Percentiles rank a stretch among this genome's conserved stretches.
Conservation (phyloP, 2,797 vertebrate species). For the Typhlichthys eigenmanni region DNA sequence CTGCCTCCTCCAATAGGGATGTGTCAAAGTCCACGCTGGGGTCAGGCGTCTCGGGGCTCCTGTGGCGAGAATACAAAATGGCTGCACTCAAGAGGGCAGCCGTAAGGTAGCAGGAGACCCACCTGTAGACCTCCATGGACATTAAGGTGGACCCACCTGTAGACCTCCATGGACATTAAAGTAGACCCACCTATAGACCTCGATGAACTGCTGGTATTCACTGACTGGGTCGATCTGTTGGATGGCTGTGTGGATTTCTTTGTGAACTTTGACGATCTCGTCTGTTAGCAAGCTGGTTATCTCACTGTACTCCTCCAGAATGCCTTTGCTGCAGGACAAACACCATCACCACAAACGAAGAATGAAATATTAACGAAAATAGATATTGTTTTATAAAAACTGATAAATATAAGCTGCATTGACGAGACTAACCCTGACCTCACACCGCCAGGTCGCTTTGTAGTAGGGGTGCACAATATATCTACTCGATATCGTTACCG, state of each 20-base stretch:
- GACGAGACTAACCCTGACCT: too few species aligned
- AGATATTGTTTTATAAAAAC: too few species aligned
- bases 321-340: slow-evolving; percentile 81
- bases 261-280: slow-evolving; percentile 92
- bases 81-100: background rate
- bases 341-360: background rate
- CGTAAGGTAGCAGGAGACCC: too few species aligned
- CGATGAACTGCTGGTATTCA: slow-evolving; percentile 93
- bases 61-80: slow-evolving; percentile 42
- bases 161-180: too few species aligned
- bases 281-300: slow-evolving; percentile 94
- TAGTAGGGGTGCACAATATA: too few species aligned
- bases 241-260: slow-evolving; percentile 89
- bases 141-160: too few species aligned
- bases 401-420: too few species aligned
- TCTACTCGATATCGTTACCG: too few species aligned
- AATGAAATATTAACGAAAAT: too few species aligned
- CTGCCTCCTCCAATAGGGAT: slow-evolving; percentile 89
- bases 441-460: too few species aligned
- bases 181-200: slow-evolving; percentile 82
- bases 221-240: slow-evolving; percentile 90
- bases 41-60: slow-evolving; percentile 85
- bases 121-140: too few species aligned
- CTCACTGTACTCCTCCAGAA: slow-evolving; percentile 94
- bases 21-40: slow-evolving; percentile 89